These are phyloP conservation scores for Crypturellus tataupa DNA, from an alignment of 2,797 vertebrate species.

Conservation along the genomic window DNA sequence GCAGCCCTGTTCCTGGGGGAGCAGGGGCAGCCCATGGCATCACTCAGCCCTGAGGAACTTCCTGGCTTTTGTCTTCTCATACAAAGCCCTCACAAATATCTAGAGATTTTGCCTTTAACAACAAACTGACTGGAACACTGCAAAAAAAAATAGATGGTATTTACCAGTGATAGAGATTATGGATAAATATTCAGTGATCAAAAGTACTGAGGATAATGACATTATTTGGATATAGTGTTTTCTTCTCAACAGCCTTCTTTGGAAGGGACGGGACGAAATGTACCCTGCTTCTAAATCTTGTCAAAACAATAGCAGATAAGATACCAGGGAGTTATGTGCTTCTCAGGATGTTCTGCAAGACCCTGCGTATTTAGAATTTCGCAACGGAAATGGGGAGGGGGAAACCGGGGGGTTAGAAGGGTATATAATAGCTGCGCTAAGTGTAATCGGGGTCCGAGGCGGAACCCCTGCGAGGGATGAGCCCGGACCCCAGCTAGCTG, in stretches of 20 bases:
- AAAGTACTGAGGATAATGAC: not conserved
- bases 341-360: too few species aligned
- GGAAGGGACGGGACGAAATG: too few species aligned
- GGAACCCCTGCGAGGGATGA: too few species aligned
- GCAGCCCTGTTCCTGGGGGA: not conserved
- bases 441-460: too few species aligned
- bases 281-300: too few species aligned
- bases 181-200: rapidly evolving
- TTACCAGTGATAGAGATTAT: not conserved
- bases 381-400: too few species aligned
- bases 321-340: too few species aligned
- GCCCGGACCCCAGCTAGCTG: too few species aligned
- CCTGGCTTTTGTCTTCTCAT: not conserved
- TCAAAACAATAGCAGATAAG: too few species aligned
- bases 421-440: too few species aligned
- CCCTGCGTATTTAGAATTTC: too few species aligned
- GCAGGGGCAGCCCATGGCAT: not conserved
- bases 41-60: not conserved
- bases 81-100: not conserved
- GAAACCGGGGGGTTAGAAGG: too few species aligned
- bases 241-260: not conserved
- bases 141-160: not conserved
- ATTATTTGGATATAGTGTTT: not conserved
- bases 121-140: not conserved
- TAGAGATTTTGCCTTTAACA: not conserved